Percentiles rank a stretch among this genome's conserved stretches.
Evolutionary conservation across 1,140 invertebrate species (phyloP).

Genomic region (Drosophila nasuta): DNA sequence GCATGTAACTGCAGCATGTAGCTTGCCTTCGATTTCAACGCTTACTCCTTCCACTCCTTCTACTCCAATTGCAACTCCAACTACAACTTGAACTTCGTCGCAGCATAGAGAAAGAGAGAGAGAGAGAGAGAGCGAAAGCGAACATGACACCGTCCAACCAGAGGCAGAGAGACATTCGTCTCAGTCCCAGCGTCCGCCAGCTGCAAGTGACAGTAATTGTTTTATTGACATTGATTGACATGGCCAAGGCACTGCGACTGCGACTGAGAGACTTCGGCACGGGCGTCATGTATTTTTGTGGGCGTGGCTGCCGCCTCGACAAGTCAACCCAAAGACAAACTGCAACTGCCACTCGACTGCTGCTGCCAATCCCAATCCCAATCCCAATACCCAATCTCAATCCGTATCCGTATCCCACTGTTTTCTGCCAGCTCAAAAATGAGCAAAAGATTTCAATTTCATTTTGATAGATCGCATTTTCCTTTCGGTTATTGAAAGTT

Average conservation of each 20-base stretch:
- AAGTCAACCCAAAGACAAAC: constrained; percentile 81
- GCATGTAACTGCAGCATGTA: neutral
- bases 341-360: constrained; percentile 60
- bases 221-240: constrained; percentile 85
- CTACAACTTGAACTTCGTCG: constrained; percentile 36
- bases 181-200: constrained; percentile 51
- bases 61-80: constrained; percentile 31
- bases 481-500: constrained; percentile 6
- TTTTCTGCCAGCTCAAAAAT: constrained; percentile 70
- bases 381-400: constrained; percentile 58
- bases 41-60: neutral
- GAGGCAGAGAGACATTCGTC: constrained; percentile 35
- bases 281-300: neutral
- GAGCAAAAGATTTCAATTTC: constrained; percentile 84
- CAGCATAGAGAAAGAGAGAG: too few relatives aligned
- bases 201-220: constrained; percentile 84
- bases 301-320: constrained; percentile 31
- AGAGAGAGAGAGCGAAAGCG: constrained; percentile 23
- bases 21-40: constrained; percentile 39
- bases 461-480: constrained; percentile 79
- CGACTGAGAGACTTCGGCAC: too few relatives aligned
- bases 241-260: constrained; percentile 42
- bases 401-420: constrained; percentile 46
- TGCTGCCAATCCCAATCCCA: constrained; percentile 25
- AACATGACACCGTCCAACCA: constrained; percentile 72